These are phyloP conservation scores for Scomber scombrus DNA, from an alignment of 2,113 vertebrate genomes.

Conservation along the genomic window DNA sequence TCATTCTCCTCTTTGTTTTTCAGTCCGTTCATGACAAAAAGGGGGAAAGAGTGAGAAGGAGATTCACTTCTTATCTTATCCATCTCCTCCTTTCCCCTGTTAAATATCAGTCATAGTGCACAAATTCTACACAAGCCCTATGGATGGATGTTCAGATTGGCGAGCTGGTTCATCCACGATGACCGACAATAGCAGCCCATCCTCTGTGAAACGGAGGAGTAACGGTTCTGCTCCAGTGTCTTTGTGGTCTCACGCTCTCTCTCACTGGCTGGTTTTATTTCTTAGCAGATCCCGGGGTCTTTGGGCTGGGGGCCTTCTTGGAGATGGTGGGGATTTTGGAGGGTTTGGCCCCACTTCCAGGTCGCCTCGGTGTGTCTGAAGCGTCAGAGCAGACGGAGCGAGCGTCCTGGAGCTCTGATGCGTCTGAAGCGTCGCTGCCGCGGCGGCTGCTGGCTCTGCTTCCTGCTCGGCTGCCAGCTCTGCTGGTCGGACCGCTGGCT, in stretches of 20 bases:
- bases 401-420: slow-evolving; percentile 94
- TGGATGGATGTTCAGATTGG: slow-evolving; percentile 42
- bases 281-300: slow-evolving; percentile 87
- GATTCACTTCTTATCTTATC: slow-evolving; percentile 13
- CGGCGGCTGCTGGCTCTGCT: slow-evolving; percentile 94
- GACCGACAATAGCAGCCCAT: not conserved
- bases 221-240: not conserved
- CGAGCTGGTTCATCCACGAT: slow-evolving; percentile 30
- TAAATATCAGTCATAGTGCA: slow-evolving; percentile 57
- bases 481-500: slow-evolving; percentile 89
- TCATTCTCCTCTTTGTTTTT: slow-evolving; percentile 61
- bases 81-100: slow-evolving; percentile 41
- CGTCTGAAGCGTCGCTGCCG: slow-evolving; percentile 96
- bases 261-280: slow-evolving; percentile 76
- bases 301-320: slow-evolving; percentile 93
- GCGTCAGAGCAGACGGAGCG: slow-evolving; percentile 96
- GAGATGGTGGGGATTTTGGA: slow-evolving; percentile 99
- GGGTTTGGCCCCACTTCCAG: slow-evolving; percentile 86
- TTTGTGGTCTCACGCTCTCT: not conserved
- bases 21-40: slow-evolving; percentile 30
- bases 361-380: slow-evolving; percentile 92
- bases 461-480: slow-evolving; percentile 92
- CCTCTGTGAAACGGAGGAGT: not conserved
- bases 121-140: slow-evolving; percentile 36
- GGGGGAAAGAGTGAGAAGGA: slow-evolving; percentile 52